Base-by-base conservation (phyloP, 1,140 invertebrate genomes). In the Orussus abietinus region DNA sequence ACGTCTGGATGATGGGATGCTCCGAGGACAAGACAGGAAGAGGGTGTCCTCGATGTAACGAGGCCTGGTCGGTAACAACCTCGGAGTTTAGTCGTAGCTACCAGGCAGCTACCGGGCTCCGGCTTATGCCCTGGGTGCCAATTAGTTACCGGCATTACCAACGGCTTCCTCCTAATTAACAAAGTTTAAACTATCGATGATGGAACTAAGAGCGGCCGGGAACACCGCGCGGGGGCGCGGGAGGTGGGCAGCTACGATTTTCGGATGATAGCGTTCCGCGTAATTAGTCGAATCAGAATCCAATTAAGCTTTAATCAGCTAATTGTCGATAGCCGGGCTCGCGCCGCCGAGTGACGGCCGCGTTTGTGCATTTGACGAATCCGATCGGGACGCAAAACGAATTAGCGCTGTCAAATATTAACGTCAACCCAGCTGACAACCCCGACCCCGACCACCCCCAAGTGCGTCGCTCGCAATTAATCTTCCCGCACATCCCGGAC, bases 141-240 rank as follows among this genome's bases (percentile, higher is more conserved):
- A 68, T 70, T 68, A 63, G 60, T 62, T 62, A 55, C 56, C 51
- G 47, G 54, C 51, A 61, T 68, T 65, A 62, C 45, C 46, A 65
- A 63, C 61, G 58, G 51, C 53, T 55, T 58, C 47, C 50, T 59
- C 51, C 55, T 67, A 67, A 70, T 68, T 67, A 65, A 60, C 57
- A 49, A 66, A 70, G 55, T 66, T 69, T 52, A 53, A 37, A 53
- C 52, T 62, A 64, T 64, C 58, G 54, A 59, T 54, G 58, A 50
- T 49, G 51, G 54, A 57, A 53, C 49, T 49, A 44, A 51, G 38
- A 49, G 49, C 15, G 35, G 12, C 22, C 22, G 22, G 22, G 22
- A 25, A 7, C 6, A 25, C 22, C 22, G n/a, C n/a, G n/a, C n/a
- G n/a, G n/a, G n/a, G n/a, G n/a, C n/a, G n/a, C 22, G 7, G 18